Base-by-base conservation (phyloP, 2,888 invertebrate species). In the Melanostoma mellinum region DNA sequence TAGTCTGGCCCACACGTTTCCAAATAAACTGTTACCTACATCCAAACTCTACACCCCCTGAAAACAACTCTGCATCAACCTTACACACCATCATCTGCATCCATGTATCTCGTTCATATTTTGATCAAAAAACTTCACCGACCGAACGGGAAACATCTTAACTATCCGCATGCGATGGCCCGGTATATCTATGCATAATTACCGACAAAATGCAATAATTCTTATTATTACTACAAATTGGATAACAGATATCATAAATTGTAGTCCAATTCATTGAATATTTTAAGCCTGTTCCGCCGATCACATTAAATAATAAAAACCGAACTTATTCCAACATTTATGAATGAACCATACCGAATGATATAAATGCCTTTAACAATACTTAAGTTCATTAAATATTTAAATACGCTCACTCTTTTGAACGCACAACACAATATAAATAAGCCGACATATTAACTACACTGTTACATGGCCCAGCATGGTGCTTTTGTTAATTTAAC, bases 301-400 rank as follows among this genome's bases (percentile, higher is more conserved):
- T 77, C 77, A 67, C 50, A 73, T 77, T 81, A 71, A 63, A 77
- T 72, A 77, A 77, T 76, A 67, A 76, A 72, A 53, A 77, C 61
- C 61, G 65, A 65, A 71, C 46, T 60, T 82, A 77, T 73, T 67
- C 53, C 42, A 33, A 61, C 60, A 9, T 61, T 81, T 61, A 81
- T 76, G 82, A 82, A 82, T 77, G 82, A 73, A 82, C 77, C 67
- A 72, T 42, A 56, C 61, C 50, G 52, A 73, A 77, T 73, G 71
- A 56, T 77, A 77, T 77, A 82, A 77, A 81, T 76, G 81, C 76
- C 72, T 67, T 61, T 42, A 81, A 71, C 77, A 71, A 73, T 77
- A 82, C 68, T 77, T 82, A 73, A 77, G 77, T 82, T 82, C 82
- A 82, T 82, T 82, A 82, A 82, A 82, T 82, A 82, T 82, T 82